Percentiles rank a stretch among this genome's conserved stretches.
Conservation (phyloP, 2,797 vertebrate species). For the Enteromius mattozi region DNA sequence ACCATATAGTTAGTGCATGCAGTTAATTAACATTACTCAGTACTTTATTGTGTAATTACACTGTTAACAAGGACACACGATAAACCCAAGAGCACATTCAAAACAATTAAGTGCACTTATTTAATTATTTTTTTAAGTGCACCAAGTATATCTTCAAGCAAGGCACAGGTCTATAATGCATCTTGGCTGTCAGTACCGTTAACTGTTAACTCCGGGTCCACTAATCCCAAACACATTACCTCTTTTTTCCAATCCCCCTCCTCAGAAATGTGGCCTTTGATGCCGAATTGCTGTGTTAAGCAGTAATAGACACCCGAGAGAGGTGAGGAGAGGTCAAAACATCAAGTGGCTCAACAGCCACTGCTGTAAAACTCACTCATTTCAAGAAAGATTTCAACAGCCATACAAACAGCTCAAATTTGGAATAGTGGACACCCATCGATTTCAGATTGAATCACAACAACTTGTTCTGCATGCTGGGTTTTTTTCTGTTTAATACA, state of each 20-base stretch:
- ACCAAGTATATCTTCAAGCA: background rate
- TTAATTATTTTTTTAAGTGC: background rate
- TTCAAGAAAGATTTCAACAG: constrained; percentile 26
- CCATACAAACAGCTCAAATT: constrained; percentile 19
- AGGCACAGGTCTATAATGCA: constrained; percentile 39
- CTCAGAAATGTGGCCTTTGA: constrained; percentile 72
- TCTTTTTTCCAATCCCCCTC: constrained; percentile 69
- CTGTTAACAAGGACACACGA: background rate
- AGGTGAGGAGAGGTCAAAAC: constrained; percentile 49
- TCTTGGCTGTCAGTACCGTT: constrained; percentile 21
- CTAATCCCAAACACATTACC: constrained; percentile 58
- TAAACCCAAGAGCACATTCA: background rate
- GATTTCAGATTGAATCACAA: constrained; percentile 24
- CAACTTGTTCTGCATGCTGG: background rate
- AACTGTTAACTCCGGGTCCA: constrained; percentile 46
- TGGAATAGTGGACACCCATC: constrained; percentile 17
- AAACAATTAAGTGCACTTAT: background rate
- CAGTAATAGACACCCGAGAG: constrained; percentile 58
- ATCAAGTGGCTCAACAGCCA: constrained; percentile 40
- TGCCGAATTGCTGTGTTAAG: constrained; percentile 57
- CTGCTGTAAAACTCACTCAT: constrained; percentile 38
- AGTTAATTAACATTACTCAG: background rate
- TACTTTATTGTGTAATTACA: background rate
- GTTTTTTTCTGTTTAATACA: constrained; percentile 16
- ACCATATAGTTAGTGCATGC: background rate